These are phyloP conservation scores for Ommatoiulus sabulosus DNA, from an alignment of 2,888 invertebrate genomes.

Conservation along the genomic window DNA sequence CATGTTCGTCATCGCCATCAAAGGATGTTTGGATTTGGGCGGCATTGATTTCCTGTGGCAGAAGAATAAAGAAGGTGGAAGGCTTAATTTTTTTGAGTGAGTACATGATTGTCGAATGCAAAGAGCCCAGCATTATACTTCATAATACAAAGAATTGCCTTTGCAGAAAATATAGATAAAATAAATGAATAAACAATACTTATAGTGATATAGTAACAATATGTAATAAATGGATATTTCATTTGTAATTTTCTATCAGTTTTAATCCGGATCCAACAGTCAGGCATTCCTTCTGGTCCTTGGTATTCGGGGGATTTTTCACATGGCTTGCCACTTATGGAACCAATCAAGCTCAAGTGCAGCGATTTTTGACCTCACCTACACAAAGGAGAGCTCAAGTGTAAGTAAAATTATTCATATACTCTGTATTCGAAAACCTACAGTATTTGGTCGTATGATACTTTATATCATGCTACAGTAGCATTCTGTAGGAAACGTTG, in stretches of 20 bases:
- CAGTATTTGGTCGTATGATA: too few relatives aligned
- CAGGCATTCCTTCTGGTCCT: constrained; percentile 88
- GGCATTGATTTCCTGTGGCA: constrained; percentile 78
- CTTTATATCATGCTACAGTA: too few relatives aligned
- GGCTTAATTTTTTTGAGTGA: constrained; percentile 57
- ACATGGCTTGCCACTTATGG: constrained; percentile 68
- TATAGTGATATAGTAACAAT: neutral
- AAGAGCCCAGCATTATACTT: neutral
- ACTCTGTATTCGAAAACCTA: neutral
- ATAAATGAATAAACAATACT: too few relatives aligned
- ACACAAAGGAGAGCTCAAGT: constrained; percentile 63
- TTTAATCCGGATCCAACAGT: constrained; percentile 80
- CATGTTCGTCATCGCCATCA: constrained; percentile 82
- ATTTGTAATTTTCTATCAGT: neutral
- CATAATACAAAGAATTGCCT: neutral
- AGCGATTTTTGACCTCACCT: constrained; percentile 58
- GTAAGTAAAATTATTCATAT: constrained; percentile 7
- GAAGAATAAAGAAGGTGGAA: constrained; percentile 62
- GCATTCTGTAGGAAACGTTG: too few relatives aligned
- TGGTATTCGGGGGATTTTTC: constrained; percentile 85
- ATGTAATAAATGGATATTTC: neutral
- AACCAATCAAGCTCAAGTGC: constrained; percentile 56
- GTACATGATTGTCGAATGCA: neutral
- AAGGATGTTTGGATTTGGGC: constrained; percentile 81
- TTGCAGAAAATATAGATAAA: too few relatives aligned